phyloP scores from a whole-genome alignment of 2,797 vertebrate genomes.

The Jordanella pulchra region DNA sequence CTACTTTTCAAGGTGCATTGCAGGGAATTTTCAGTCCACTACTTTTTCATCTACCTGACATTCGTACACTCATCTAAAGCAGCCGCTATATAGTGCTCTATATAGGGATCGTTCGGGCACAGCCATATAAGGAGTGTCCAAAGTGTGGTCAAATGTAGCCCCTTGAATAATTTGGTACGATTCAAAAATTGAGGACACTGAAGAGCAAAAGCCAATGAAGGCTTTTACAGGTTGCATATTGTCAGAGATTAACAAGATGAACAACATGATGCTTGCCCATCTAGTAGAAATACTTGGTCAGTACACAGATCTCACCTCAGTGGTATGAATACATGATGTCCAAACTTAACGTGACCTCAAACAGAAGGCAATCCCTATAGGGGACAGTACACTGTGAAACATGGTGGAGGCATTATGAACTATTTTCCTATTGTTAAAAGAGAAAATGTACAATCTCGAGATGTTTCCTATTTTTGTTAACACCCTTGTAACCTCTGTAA shows the following conservation, averaged over 20 bases:
- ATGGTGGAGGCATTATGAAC: neutral
- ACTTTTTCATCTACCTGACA: too few species aligned
- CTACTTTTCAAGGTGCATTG: too few species aligned
- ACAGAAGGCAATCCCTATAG: neutral
- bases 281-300: neutral
- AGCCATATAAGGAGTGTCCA: too few species aligned
- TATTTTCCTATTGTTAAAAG: neutral
- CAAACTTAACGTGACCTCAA: neutral
- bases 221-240: neutral
- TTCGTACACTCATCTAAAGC: too few species aligned
- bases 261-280: neutral
- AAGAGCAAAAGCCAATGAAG: too few species aligned
- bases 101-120: too few species aligned
- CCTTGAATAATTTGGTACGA: too few species aligned
- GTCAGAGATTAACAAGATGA: neutral
- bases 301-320: neutral
- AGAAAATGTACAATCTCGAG: too few species aligned
- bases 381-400: neutral
- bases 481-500: neutral
- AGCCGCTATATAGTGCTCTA: too few species aligned
- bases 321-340: neutral
- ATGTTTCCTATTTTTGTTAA: neutral
- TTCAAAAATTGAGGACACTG: too few species aligned
- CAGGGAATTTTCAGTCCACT: too few species aligned
- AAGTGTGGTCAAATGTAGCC: too few species aligned